phyloP scores from a whole-genome alignment of 2,797 vertebrate genomes.

The Anisognathus igniventris region DNA sequence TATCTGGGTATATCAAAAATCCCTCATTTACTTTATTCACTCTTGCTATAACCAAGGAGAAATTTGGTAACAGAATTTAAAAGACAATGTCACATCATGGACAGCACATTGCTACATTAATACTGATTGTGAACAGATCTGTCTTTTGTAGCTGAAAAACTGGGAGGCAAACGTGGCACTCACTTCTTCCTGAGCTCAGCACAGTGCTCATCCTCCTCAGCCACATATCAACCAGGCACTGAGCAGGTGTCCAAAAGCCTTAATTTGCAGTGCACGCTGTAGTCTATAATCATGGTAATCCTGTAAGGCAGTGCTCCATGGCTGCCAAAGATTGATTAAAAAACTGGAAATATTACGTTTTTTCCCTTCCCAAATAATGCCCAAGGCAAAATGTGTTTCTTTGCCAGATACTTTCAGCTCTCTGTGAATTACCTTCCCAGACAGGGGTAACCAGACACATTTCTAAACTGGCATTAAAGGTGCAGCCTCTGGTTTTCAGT shows the following conservation, averaged over 20 bases:
- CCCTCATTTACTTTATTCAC: background rate
- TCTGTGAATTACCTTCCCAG: constrained; percentile 38
- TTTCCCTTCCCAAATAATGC: background rate
- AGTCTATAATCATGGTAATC: constrained; percentile 29
- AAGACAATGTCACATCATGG: rapidly evolving
- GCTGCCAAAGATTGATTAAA: constrained; percentile 38
- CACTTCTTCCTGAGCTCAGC: background rate
- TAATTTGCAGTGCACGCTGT: background rate
- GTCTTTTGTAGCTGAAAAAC: background rate
- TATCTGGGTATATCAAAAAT: background rate
- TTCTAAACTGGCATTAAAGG: constrained; percentile 38
- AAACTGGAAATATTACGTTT: constrained; percentile 59
- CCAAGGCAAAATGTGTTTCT: constrained; percentile 26
- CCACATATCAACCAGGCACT: background rate
- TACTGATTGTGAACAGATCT: background rate
- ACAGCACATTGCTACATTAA: background rate
- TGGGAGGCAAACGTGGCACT: background rate
- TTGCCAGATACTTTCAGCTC: constrained; percentile 47
- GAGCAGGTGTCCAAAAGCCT: background rate
- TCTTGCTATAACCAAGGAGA: background rate
- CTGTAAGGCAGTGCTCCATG: background rate
- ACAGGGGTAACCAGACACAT: background rate
- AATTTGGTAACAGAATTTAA: background rate
- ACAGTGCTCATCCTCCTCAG: background rate
- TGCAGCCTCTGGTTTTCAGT: background rate